phyloP scores from a whole-genome alignment of 2,888 invertebrate genomes.

The Apotomis betuletana region DNA sequence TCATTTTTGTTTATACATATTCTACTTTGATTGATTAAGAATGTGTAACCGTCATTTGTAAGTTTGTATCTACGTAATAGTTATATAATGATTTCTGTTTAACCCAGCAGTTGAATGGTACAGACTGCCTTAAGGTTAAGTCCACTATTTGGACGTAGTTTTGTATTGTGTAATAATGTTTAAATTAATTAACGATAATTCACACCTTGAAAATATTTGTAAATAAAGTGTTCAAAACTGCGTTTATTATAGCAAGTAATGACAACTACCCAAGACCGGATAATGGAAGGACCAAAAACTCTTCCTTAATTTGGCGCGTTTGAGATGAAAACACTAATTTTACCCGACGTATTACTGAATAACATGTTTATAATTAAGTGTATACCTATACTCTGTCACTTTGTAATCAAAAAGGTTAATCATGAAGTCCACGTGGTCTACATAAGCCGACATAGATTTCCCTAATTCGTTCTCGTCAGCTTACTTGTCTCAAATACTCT shows the following conservation, averaged over 20 bases:
- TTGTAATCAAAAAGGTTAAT: conserved; percentile 32
- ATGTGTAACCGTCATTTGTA: too few species aligned
- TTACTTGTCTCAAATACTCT: conserved; percentile 7
- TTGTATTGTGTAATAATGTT: too few species aligned
- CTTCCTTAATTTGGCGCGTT: too few species aligned
- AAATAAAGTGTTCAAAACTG: background rate
- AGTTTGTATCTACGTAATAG: too few species aligned
- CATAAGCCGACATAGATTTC: background rate
- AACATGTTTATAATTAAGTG: background rate
- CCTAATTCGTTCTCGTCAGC: conserved; percentile 5
- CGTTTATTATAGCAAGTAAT: background rate
- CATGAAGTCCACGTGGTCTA: conserved; percentile 23
- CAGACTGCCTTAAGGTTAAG: too few species aligned
- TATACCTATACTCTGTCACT: background rate
- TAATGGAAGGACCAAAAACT: background rate
- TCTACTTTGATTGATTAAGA: background rate
- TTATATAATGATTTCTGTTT: too few species aligned
- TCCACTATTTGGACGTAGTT: too few species aligned
- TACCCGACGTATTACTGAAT: background rate
- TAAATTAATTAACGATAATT: background rate
- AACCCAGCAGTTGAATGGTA: too few species aligned
- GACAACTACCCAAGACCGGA: background rate
- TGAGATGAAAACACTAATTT: background rate
- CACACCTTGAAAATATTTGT: background rate
- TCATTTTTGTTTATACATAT: conserved; percentile 4